Evolutionary conservation across 2,797 vertebrate species (phyloP), one percentile per base, ranked within the genome.

Genomic region (Clarias laeviceps): DNA sequence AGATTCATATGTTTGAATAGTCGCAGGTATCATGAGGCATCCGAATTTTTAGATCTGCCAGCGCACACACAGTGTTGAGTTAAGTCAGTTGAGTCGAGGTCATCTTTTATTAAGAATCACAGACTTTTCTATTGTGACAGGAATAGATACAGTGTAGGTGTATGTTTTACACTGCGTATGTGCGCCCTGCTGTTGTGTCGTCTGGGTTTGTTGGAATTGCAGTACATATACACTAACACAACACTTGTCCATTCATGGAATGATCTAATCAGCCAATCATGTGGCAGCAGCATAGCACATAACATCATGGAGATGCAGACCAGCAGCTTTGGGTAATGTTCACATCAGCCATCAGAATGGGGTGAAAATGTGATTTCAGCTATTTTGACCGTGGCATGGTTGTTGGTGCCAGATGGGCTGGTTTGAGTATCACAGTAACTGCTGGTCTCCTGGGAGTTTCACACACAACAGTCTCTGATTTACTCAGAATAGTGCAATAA

Each of bases 1-100:
- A 66, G 81, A 70, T 50, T 83, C 66, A 56, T 32, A 56, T 37
- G 72, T 68, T 68, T 32, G 45, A 57, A 56, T 68, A 83, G 61
- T 85, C 65, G 12, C 45, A 37, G n/a, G 57, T 74, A 59, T 72
- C 57, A 27, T 59, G 24, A 84, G 50, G 45, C 34, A 59, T 70
- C 18, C 5, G 54, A 20, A 72, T 50, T n/a, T 73, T 50, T 61
- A 7, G 18, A 59, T 82, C 78, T 80, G 40, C 56, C 84, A 73
- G 62, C 22, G 65, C 2, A n/a, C 6, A 34, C 29, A 24, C 27
- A 56, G 29, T 12, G 29, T 59, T n/a, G n/a, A n/a, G n/a, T 34
- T 34, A 54, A 56, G 22, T 54, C 27, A 61, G 56, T 18, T 72
- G 50, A n/a, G 24, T 57, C 11, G 32, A 56, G 34, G 32, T 68